Evolutionary conservation across 2,797 vertebrate genomes (phyloP), one percentile per base, ranked within the genome.

Genomic region (Crax fasciolata): DNA sequence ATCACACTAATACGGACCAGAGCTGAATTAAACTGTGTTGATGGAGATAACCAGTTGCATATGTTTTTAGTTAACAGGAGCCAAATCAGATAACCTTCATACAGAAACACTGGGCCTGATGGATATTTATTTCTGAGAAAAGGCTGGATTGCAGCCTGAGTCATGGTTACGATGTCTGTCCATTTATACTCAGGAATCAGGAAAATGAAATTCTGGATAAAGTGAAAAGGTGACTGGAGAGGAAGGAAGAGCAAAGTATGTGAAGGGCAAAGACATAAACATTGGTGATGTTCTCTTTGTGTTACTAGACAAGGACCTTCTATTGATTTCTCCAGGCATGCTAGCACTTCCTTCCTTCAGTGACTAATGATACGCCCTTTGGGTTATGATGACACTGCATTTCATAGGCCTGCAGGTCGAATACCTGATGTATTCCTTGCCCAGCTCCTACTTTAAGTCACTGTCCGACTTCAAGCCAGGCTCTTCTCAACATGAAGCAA

Each of bases 221-320:
- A 96, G 89, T 67, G 85, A 89, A 97, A 96, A 96, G 95, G 96
- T 95, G 94, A 94, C 92, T 93, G 74, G 94, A 88, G 88, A 96
- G 95, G 83, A 95, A 91, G 93, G 95, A 95, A 96, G 90, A 97
- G 94, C 87, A 95, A 96, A 97, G 96, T 92, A 96, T 93, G 89
- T 97, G 97, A 98, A 98, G 97, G 97, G 96, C 97, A 98, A 98
- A 98, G 96, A 94, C 97, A 98, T 98, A 98, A 98, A 98, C 97
- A 97, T 93, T 10, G 93, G 91, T 84, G 78, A 95, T 96, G 94
- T 95, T 96, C 94, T 96, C 92, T 93, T 93, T 65, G 55, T 97
- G 95, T 97, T 97, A 87, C 91, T 83, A 97, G 96, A 96, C 97
- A 98, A 97, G 97, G 97, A 98, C 97, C 97, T 98, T 95, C 96